Evolutionary conservation across 2,888 invertebrate species (phyloP), one percentile per base, ranked within the genome.

Genomic region (Catocala fraxini): DNA sequence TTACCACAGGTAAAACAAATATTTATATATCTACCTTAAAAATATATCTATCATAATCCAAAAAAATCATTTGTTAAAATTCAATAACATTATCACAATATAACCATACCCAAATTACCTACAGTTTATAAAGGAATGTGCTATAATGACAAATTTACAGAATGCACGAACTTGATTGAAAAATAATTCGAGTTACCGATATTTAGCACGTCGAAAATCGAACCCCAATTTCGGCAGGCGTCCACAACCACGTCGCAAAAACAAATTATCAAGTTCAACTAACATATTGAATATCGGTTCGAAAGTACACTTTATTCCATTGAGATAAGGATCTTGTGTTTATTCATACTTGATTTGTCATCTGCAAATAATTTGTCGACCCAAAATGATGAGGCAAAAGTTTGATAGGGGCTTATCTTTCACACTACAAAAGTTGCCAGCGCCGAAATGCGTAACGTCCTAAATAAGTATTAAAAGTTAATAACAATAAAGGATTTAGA

Each of bases 111-210:
- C 46, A 47, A 47, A 10, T 34, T 11, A 49, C 49, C n/a, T 11
- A 34, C 34, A 49, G 48, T 39, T 48, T 56, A 45, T 6, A 34
- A 11, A 47, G 45, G 43, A n/a, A 60, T 46, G 42, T 47, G 47
- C 6, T 43, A 48, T 39, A 68, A 74, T 41, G 35, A 60, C 49
- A 53, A 64, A 52, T 51, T 46, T 57, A 45, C 57, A 54, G 43
- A 42, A 57, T 51, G 51, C 54, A 49, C 62, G 34, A n/a, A 59
- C 59, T 60, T 68, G 60, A 77, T 68, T 68, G 75, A 77, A 71
- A 77, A 75, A 72, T 77, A 75, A 76, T 75, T 75, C 42, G 46
- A 68, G 54, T 70, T 63, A 55, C 65, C 56, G 47, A 68, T 77
- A 68, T 77, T 75, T 63, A 68, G 59, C 64, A 41, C 70, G 70